Evolutionary conservation across 2,797 vertebrate species (phyloP).

Genomic region (Leptodactylus fallax): DNA sequence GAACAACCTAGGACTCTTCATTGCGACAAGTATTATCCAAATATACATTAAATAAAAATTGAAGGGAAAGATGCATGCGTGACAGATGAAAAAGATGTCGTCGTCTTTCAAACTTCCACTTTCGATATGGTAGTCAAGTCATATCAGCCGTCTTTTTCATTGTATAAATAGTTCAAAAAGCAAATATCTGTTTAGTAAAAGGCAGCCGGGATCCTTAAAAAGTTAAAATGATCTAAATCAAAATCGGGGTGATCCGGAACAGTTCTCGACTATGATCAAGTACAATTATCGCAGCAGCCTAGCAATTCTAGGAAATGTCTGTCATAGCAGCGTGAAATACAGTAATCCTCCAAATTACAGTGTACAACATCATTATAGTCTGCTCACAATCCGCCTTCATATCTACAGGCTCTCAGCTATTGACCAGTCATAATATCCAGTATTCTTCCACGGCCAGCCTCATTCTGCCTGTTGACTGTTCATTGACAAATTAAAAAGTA

Average conservation of each 20-base stretch:
- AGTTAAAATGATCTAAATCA: conserved; percentile 68
- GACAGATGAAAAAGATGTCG: conserved; percentile 78
- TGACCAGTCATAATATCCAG: conserved; percentile 70
- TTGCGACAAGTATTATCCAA: conserved; percentile 76
- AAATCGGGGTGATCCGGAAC: conserved; percentile 70
- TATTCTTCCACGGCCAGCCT: conserved; percentile 78
- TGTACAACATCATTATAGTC: conserved; percentile 78
- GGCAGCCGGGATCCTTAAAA: conserved; percentile 79
- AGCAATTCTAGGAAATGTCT: conserved; percentile 83
- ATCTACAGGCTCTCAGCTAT: conserved; percentile 81
- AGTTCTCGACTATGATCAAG: conserved; percentile 78
- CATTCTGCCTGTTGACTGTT: conserved; percentile 82
- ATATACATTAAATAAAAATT: conserved; percentile 81
- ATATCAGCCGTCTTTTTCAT: conserved; percentile 75
- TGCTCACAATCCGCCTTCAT: conserved; percentile 77
- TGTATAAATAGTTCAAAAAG: conserved; percentile 84
- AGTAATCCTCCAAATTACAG: conserved; percentile 83
- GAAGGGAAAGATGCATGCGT: conserved; percentile 82
- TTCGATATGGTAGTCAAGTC: conserved; percentile 81
- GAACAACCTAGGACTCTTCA: conserved; percentile 70
- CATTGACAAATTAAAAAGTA: conserved; percentile 69
- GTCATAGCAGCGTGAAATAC: conserved; percentile 81
- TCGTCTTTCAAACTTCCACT: conserved; percentile 67
- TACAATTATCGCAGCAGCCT: conserved; percentile 86
- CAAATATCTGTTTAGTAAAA: conserved; percentile 69